Evolutionary conservation across 2,797 vertebrate species (phyloP), one percentile per base, ranked within the genome.

Genomic region (Acestrorhynchus altus): DNA sequence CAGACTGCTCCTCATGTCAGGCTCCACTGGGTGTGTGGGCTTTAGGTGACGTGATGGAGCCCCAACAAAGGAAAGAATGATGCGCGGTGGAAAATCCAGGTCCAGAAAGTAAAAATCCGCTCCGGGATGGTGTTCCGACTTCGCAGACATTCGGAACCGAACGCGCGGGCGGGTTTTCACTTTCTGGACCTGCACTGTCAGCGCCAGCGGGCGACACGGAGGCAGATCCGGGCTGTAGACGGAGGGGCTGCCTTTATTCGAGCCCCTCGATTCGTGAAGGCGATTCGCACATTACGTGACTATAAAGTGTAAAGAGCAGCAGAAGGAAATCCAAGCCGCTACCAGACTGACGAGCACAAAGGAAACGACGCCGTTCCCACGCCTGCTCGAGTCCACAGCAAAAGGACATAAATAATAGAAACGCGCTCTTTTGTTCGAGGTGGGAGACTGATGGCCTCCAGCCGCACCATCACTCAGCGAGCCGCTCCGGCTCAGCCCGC

Each of bases 351-450:
- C 61, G n/a, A 64, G 40, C 31, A 20, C 69, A 40, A 64, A 42
- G 65, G 39, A 56, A 28, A 57, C 15, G 65, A 61, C 47, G 56
- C 67, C 20, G 64, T 66, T 77, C 71, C 24, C 59, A 22, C 60
- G 64, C n/a, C 9, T 46, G 68, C 61, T 15, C 31, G 18, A 71
- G 70, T 35, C 54, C 28, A n/a, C n/a, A 60, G 54, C 60, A 60
- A 80, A 22, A 68, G 13, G 24, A 20, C 4, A 72, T 74, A 11
- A 54, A 84, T 74, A 69, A 71, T 49, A 67, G 52, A 84, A 65
- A 61, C 28, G 46, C 72, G 26, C 7, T 72, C 66, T 79, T 81
- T 60, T 78, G 78, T 72, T 68, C 56, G 24, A 42, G 67, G 66
- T 52, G 28, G 31, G 24, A 65, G 39, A 4, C 52, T 66, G 72